Evolutionary conservation across 2,113 vertebrate genomes (phyloP).

Genomic region (Passer domesticus): DNA sequence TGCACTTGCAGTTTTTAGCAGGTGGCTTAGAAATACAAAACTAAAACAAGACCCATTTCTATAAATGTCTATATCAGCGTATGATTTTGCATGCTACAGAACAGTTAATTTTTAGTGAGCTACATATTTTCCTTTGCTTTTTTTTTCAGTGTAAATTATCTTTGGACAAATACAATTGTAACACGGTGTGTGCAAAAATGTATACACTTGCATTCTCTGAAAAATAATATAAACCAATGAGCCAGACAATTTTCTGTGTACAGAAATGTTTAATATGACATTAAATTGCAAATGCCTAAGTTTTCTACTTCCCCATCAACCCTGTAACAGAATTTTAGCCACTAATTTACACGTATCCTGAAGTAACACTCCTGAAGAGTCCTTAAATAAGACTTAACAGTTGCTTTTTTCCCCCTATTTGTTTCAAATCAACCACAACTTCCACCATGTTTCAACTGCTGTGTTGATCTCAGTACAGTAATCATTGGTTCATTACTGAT

Average conservation of each 20-base stretch:
- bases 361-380: neutral
- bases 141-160: neutral
- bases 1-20: neutral
- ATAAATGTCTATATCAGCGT: neutral
- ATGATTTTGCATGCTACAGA: neutral
- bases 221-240: neutral
- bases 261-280: neutral
- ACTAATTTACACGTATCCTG: neutral
- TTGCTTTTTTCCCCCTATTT: neutral
- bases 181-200: fast-evolving
- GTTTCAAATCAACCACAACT: neutral
- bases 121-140: neutral
- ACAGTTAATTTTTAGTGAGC: neutral
- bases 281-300: neutral
- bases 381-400: neutral
- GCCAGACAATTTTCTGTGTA: neutral
- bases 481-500: neutral
- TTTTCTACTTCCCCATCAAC: neutral
- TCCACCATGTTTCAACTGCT: neutral
- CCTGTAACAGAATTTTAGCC: neutral
- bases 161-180: neutral
- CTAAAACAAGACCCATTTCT: neutral
- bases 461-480: neutral
- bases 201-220: neutral
- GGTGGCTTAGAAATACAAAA: neutral